Evolutionary conservation across 2,888 invertebrate genomes (phyloP).

Genomic region (Pterobdella sp.): DNA sequence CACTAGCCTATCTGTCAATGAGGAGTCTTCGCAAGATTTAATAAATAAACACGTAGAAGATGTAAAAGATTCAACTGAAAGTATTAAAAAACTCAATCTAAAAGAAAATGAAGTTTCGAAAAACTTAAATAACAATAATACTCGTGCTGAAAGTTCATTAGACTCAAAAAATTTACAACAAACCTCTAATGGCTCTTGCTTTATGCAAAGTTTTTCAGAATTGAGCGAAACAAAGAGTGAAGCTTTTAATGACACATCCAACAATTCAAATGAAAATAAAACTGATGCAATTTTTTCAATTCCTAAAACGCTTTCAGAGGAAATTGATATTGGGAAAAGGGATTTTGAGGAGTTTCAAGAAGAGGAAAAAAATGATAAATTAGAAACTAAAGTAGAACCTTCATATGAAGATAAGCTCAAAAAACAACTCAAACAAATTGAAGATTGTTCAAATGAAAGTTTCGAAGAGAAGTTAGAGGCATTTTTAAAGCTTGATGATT

Average conservation of each 20-base stretch:
- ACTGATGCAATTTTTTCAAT: not conserved
- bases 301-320: not conserved
- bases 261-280: not conserved
- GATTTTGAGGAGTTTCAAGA: not conserved
- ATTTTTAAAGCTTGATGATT: constrained; percentile 7
- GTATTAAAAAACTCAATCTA: too few species aligned
- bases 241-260: not conserved
- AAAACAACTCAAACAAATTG: constrained; percentile 2
- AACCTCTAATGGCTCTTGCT: constrained; percentile 1
- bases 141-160: not conserved
- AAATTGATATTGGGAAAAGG: not conserved
- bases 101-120: too few species aligned
- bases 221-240: not conserved
- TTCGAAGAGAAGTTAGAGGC: constrained; percentile 4
- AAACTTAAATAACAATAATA: too few species aligned
- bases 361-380: not conserved
- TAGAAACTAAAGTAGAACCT: not conserved
- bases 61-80: too few species aligned
- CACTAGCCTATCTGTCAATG: too few species aligned
- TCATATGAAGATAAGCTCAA: not conserved
- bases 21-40: too few species aligned
- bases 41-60: too few species aligned
- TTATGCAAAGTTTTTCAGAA: too few species aligned
- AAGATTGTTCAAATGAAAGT: constrained; percentile 9
- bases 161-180: not conserved